Base-by-base conservation (phyloP, 2,888 invertebrate species). In the Kuschelorhynchus macadamiae region DNA sequence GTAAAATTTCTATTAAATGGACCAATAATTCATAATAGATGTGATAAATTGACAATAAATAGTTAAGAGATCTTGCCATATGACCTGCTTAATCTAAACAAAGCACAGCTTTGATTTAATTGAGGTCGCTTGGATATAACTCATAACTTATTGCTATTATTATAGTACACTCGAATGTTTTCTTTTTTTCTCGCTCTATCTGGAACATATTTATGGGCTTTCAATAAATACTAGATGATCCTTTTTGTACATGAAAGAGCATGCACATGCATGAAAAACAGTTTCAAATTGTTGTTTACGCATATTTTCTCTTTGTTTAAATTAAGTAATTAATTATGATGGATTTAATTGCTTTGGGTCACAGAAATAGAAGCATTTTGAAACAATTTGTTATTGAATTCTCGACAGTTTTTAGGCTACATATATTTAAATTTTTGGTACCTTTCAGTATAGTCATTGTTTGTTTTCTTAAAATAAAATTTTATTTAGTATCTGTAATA, bases 21-120 rank as follows among this genome's bases (percentile, higher is more conserved):
- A 61, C 56, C 71, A 71, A 72, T 72, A 75, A 75, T 74, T 75
- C 73, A 73, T 76, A 75, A 72, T 65, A 74, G 71, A 71, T 57
- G 56, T 74, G 80, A 79, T 80, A 79, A 79, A 78, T 77, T 75
- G 76, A 79, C 79, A 79, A 79, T 79, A 79, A 80, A 79, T 78
- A 78, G 76, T 76, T 72, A 73, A 75, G 71, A 76, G 79, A 79
- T 79, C 80, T 73, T 70, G 79, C 72, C 78, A 75, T 77, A 70
- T 76, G 75, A 77, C 76, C 77, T 73, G 72, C 76, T 75, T 79
- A 78, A 80, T 80, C 78, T 67, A 71, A 64, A 71, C 60, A 66
- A 60, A 66, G 30, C 56, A 21, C 47, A 12, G 47, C 60, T 60
- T 55, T 61, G 49, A 60, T 55, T 61, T 53, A 61, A 67, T 41